Evolutionary conservation across 2,888 invertebrate genomes (phyloP), one percentile per base, ranked within the genome.

Genomic region (Sarcophaga carnaria): DNA sequence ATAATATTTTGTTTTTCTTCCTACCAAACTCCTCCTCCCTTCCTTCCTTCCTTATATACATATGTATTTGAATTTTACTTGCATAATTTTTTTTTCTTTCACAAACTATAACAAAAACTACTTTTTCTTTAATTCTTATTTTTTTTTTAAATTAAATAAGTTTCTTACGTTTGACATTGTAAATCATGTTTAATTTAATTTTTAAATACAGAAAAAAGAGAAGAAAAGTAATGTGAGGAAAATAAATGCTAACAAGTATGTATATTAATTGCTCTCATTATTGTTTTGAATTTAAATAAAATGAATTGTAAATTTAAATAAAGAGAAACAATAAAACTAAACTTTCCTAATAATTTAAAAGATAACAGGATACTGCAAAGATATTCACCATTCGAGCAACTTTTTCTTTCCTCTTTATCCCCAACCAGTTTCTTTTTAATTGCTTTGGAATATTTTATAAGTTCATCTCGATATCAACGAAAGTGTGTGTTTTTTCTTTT

Each of bases 241-340:
- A 80, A 11, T 71, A 71, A 78, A 54, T 54, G 17, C 54, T 17
- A 54, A 54, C 54, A 54, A 54, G 54, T 54, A 62, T 10, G 54
- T 54, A 62, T 10, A 37, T 37, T 37, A 37, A 37, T 67, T 84
- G 88, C 82, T 82, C 84, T 84, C 81, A 79, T 83, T 64, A 83
- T 81, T 84, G 86, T 88, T 86, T 82, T 83, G 86, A 84, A 88
- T 83, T 81, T 81, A 81, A 83, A 83, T 78, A 79, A 82, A 83
- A 71, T 87, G 81, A 76, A 82, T 76, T 66, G 66, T 72, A 80
- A 76, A 64, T 66, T 47, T 79, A 74, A 54, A 54, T 1, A 54
- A 17, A 54, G 14, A 3, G 14, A 54, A 17, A 54, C 14, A 54
- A 5, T 14, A 17, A 54, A 54, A 54, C 4, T 17, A 12, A 54